phyloP scores from a whole-genome alignment of 2,797 vertebrate species.

The Sebastiscus albofasciatus region DNA sequence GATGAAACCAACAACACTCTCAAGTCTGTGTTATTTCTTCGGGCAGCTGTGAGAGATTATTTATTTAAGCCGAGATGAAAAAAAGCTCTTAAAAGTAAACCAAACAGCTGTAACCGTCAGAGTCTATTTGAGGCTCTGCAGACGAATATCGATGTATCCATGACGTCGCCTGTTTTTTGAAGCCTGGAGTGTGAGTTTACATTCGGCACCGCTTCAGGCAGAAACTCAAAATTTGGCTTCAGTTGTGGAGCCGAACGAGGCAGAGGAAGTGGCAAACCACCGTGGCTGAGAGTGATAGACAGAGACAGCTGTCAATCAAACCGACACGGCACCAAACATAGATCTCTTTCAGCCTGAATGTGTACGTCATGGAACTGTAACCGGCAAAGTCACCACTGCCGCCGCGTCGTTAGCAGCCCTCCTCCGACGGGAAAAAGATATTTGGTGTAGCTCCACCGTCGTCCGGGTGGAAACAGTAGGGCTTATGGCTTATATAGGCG shows the following conservation, averaged over 20 bases:
- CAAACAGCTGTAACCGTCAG: background rate
- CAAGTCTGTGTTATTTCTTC: background rate
- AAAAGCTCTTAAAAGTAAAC: background rate
- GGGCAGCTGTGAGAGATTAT: background rate
- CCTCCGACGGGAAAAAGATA: too few species aligned
- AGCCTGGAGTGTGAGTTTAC: background rate
- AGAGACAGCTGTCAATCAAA: conserved; percentile 19
- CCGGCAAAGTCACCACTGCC: background rate
- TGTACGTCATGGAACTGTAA: background rate
- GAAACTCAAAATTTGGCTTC: background rate
- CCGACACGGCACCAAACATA: background rate
- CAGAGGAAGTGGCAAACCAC: background rate
- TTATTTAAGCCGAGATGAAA: background rate
- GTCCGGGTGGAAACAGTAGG: too few species aligned
- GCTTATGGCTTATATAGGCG: too few species aligned
- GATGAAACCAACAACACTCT: conserved; percentile 10
- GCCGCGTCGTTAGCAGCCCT: too few species aligned
- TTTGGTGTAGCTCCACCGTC: too few species aligned
- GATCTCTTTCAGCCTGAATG: background rate
- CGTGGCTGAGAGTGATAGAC: background rate
- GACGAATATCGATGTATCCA: background rate
- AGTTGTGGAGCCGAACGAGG: background rate
- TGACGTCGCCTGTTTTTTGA: background rate
- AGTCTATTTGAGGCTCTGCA: background rate
- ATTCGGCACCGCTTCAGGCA: background rate